phyloP scores from a whole-genome alignment of 2,113 vertebrate genomes.

The Pangasianodon hypophthalmus region DNA sequence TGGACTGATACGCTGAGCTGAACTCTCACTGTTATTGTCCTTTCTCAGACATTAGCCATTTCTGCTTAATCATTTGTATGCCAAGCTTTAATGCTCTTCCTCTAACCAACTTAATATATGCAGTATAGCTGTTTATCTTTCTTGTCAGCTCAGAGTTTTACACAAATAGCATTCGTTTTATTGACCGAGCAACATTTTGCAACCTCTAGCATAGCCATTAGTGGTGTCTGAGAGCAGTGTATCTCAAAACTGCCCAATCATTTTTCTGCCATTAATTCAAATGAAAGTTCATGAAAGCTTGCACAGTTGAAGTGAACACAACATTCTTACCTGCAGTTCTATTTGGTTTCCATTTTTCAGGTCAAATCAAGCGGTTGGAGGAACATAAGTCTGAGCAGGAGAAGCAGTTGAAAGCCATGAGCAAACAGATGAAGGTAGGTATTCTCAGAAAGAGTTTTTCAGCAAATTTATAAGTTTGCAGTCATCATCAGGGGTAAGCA shows the following conservation, averaged over 20 bases:
- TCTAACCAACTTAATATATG: neutral
- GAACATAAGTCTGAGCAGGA: constrained; percentile 89
- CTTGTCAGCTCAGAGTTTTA: neutral
- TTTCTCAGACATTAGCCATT: neutral
- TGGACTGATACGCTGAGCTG: constrained; percentile 28
- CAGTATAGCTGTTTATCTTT: neutral
- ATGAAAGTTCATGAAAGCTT: neutral
- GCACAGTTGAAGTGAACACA: neutral
- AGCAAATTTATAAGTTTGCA: neutral
- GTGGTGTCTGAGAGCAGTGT: neutral
- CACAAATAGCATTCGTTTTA: neutral
- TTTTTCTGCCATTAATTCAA: neutral
- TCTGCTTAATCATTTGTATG: neutral
- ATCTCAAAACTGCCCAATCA: neutral
- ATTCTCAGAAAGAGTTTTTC: neutral
- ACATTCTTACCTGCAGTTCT: neutral
- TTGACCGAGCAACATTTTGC: neutral
- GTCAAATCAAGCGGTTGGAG: constrained; percentile 84
- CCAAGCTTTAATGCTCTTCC: neutral
- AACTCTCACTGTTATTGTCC: constrained; percentile 9
- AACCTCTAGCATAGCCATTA: neutral
- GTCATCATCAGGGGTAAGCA: neutral
- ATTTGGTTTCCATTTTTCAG: constrained; percentile 67
- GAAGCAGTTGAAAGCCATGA: constrained; percentile 84
- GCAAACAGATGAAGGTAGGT: constrained; percentile 88